Conservation (phyloP, 2,113 vertebrate genomes). For the Myiozetetes cayanensis region DNA sequence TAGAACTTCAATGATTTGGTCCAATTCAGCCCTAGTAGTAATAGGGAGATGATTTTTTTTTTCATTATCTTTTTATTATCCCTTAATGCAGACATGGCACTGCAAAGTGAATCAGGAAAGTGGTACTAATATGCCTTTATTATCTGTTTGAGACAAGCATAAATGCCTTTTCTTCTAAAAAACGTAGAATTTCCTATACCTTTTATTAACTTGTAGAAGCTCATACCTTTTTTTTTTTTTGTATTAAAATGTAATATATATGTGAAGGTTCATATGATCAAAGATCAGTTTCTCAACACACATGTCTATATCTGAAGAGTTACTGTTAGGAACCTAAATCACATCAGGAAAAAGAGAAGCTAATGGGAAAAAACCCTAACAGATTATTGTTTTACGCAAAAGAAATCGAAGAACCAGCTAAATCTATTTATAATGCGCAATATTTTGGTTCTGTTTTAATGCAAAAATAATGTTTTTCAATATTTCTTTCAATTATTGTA, state of each 20-base stretch:
- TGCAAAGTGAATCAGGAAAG: not conserved
- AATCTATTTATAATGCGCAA: not conserved
- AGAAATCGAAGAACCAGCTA: not conserved
- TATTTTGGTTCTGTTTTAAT: not conserved
- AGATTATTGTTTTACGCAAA: not conserved
- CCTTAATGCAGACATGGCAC: not conserved
- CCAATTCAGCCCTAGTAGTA: rapidly evolving
- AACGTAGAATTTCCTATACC: rapidly evolving
- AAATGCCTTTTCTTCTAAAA: not conserved
- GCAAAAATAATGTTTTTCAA: not conserved
- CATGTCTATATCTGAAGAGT: not conserved
- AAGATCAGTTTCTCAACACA: not conserved
- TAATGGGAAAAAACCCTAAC: not conserved
- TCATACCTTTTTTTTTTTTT: not conserved
- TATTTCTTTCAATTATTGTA: not conserved
- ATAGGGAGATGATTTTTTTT: not conserved
- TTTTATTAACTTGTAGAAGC: not conserved
- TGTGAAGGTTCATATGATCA: not conserved
- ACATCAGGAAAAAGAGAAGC: not conserved
- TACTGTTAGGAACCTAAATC: not conserved
- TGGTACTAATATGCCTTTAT: not conserved
- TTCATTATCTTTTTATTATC: not conserved
- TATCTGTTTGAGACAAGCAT: not conserved
- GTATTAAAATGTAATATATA: not conserved
- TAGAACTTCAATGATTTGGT: not conserved